These are phyloP conservation scores for Panopea generosa DNA, from an alignment of 2,888 invertebrate species.

Conservation along the genomic window DNA sequence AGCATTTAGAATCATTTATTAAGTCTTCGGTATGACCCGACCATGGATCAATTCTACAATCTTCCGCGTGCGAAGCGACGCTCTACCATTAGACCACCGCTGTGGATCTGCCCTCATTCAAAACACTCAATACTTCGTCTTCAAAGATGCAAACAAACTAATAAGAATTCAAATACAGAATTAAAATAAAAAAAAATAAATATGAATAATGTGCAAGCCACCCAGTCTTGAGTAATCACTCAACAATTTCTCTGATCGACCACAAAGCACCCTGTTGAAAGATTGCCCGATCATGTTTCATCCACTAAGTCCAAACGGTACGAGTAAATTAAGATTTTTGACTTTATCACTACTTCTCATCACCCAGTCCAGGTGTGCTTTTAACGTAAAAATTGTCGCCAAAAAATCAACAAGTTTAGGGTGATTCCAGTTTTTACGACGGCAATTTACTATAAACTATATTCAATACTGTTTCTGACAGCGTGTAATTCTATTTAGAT, in stretches of 20 bases:
- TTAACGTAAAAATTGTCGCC: conserved; percentile 35
- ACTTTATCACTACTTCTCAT: conserved; percentile 59
- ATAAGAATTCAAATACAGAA: too few species aligned
- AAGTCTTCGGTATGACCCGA: too few species aligned
- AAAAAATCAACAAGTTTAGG: conserved; percentile 60
- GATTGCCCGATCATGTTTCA: conserved; percentile 37
- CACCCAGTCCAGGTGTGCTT: conserved; percentile 55
- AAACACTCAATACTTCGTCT: too few species aligned
- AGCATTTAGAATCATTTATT: too few species aligned
- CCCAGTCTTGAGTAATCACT: not conserved
- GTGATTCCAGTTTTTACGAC: conserved; percentile 60
- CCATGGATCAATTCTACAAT: too few species aligned
- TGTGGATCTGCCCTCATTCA: too few species aligned
- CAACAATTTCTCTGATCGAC: conserved; percentile 24
- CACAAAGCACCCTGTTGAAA: conserved; percentile 45
- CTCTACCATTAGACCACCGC: too few species aligned
- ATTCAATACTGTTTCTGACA: conserved; percentile 59
- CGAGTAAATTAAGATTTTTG: conserved; percentile 58
- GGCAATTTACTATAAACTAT: conserved; percentile 53
- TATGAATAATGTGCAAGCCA: too few species aligned
- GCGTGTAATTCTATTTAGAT: conserved; percentile 61
- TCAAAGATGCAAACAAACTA: too few species aligned
- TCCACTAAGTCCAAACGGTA: conserved; percentile 8
- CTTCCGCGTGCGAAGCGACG: too few species aligned
- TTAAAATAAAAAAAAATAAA: too few species aligned